Percentiles rank a stretch among this genome's conserved stretches.
Conservation (phyloP, 2,113 vertebrate species). For the Meriones unguiculatus region DNA sequence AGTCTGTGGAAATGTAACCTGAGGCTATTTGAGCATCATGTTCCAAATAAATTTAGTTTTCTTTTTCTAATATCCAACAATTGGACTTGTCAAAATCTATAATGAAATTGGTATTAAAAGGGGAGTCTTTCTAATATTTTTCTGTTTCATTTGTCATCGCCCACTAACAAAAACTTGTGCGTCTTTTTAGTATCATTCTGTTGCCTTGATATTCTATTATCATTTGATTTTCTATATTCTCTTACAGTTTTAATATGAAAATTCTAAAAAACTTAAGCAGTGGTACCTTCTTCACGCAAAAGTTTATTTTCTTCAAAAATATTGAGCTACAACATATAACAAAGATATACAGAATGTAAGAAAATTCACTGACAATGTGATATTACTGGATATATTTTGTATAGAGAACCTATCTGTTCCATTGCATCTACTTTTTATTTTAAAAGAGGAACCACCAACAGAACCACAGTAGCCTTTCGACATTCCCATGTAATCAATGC, state of each 20-base stretch:
- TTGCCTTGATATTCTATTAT: background rate
- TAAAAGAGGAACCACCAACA: background rate
- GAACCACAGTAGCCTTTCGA: background rate
- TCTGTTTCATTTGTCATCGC: background rate
- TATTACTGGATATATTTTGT: background rate
- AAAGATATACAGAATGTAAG: background rate
- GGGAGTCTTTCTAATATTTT: background rate
- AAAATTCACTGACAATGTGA: background rate
- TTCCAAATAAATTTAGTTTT: background rate
- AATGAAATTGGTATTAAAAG: background rate
- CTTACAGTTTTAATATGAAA: background rate
- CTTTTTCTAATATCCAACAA: background rate
- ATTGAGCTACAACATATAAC: background rate
- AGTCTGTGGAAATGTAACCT: background rate
- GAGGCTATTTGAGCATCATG: background rate
- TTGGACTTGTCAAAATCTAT: background rate
- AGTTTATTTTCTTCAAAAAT: background rate
- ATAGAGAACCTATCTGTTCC: background rate
- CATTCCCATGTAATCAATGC: background rate
- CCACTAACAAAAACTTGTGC: background rate
- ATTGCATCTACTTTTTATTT: background rate
- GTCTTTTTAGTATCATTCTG: background rate
- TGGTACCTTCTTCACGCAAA: background rate
- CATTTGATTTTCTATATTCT: background rate
- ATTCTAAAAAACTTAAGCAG: background rate